A percentile compares a stretch with the other conserved stretches of the same genome.
Conservation (phyloP, 2,888 invertebrate genomes). For the Lutraria lutraria region DNA sequence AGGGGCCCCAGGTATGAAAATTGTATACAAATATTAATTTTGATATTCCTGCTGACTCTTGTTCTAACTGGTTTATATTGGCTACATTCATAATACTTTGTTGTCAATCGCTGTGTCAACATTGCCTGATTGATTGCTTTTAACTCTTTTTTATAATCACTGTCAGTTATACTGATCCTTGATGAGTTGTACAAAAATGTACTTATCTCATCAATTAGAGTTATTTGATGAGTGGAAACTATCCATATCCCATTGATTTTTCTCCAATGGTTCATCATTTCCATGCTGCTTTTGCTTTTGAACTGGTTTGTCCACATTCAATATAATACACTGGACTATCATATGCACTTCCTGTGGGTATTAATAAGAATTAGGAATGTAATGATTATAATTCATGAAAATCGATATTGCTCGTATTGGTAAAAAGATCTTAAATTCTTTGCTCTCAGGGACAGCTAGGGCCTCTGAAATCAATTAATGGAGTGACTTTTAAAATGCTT, state of each 20-base stretch:
- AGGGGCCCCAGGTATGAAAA: too few species aligned
- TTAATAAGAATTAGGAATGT: too few species aligned
- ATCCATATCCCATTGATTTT: neutral
- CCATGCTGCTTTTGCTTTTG: too few species aligned
- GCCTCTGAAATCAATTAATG: too few species aligned
- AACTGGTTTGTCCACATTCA: too few species aligned
- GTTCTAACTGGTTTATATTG: neutral
- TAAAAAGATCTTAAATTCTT: too few species aligned
- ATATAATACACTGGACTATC: too few species aligned
- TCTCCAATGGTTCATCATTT: neutral
- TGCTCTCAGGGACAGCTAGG: too few species aligned
- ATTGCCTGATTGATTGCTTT: neutral
- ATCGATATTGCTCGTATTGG: too few species aligned
- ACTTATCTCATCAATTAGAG: slow-evolving; percentile 4
- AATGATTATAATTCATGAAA: too few species aligned
- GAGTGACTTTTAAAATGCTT: too few species aligned
- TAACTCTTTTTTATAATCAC: neutral
- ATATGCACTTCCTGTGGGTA: too few species aligned
- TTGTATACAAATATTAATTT: neutral
- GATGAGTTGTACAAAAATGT: neutral
- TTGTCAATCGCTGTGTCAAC: neutral
- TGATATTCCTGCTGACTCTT: neutral
- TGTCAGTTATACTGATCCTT: neutral
- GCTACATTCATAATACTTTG: slow-evolving; percentile 10
- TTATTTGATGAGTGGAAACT: neutral